phyloP scores from a whole-genome alignment of 2,113 vertebrate species.

The Octodon degus region DNA sequence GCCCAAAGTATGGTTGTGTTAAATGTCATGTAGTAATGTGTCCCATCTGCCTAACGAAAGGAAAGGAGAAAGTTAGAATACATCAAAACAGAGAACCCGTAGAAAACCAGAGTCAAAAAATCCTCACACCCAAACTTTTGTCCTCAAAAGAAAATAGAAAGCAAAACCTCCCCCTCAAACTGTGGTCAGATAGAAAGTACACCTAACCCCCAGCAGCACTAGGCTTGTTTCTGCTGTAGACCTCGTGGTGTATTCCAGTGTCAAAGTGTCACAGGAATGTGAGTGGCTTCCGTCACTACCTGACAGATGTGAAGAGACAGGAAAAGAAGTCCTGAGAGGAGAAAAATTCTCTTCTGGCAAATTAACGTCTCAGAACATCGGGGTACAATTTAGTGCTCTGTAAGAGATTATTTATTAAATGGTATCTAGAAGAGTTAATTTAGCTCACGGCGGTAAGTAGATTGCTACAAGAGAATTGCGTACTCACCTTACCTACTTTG shows the following conservation, averaged over 20 bases:
- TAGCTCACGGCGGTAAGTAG: constrained; percentile 52
- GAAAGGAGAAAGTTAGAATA: constrained; percentile 51
- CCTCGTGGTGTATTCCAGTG: neutral
- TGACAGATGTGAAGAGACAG: neutral
- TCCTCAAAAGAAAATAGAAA: neutral
- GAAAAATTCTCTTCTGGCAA: constrained; percentile 40
- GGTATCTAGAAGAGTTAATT: constrained; percentile 63
- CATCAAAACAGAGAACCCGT: constrained; percentile 29
- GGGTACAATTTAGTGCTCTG: constrained; percentile 38
- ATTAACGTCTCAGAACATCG: constrained; percentile 53
- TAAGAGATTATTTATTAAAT: constrained; percentile 63
- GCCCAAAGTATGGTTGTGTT: neutral
- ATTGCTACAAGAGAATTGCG: constrained; percentile 55
- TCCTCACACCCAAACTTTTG: neutral
- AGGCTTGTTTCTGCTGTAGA: neutral
- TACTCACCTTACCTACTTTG: constrained; percentile 5
- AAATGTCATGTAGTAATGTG: constrained; percentile 65
- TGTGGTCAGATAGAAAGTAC: neutral
- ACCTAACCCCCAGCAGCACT: neutral
- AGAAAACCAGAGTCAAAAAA: constrained; percentile 10
- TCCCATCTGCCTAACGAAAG: constrained; percentile 70
- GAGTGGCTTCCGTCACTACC: neutral
- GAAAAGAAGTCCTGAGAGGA: constrained; percentile 47
- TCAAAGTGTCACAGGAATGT: neutral
- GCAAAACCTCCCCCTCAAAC: neutral